Percentiles rank a stretch among this genome's conserved stretches.
Evolutionary conservation across 2,797 vertebrate species (phyloP).

Genomic region (Coracias cyanogaster): DNA sequence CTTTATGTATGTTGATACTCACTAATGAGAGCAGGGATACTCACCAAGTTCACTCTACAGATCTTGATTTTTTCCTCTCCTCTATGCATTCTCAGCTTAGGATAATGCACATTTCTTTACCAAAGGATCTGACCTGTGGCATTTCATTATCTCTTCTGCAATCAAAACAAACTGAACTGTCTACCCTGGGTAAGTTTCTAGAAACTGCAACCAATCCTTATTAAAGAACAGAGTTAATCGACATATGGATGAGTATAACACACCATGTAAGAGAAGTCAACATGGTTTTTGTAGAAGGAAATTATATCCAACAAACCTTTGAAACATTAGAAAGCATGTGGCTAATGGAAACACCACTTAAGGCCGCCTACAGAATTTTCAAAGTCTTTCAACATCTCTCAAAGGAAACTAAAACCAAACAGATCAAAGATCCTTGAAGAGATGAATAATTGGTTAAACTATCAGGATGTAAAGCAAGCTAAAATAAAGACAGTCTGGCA

Average conservation of each 20-base stretch:
- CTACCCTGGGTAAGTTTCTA: neutral
- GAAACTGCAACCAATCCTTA: neutral
- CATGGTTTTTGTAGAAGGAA: neutral
- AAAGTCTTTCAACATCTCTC: neutral
- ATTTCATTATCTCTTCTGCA: neutral
- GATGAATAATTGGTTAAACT: neutral
- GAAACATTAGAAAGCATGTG: neutral
- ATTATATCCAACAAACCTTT: neutral
- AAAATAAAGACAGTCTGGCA: neutral
- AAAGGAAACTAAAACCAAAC: neutral
- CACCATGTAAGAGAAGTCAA: neutral
- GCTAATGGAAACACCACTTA: neutral
- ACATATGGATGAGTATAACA: neutral
- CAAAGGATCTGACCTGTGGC: neutral
- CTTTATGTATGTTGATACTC: neutral
- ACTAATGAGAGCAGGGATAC: neutral
- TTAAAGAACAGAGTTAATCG: neutral
- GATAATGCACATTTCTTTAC: neutral
- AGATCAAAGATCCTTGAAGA: neutral
- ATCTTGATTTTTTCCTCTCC: rapidly evolving
- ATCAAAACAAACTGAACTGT: neutral
- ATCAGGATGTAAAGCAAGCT: neutral
- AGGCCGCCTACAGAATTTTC: neutral
- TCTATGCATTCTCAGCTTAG: neutral
- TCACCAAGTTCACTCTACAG: neutral